Evolutionary conservation across 2,797 vertebrate species (phyloP).

Genomic region (Mormyrus proboscirostris): DNA sequence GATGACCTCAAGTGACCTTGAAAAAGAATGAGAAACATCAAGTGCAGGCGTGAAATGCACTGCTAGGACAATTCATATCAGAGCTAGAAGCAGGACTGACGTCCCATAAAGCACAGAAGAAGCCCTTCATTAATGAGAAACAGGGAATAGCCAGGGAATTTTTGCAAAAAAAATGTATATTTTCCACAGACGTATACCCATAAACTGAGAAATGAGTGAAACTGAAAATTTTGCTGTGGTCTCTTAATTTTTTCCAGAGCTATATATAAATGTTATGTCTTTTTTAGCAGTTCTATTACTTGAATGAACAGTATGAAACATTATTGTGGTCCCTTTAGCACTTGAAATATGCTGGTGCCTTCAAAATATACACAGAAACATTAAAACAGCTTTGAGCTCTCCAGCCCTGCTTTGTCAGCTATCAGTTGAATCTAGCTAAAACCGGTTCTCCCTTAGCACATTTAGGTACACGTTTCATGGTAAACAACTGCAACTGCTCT

Average conservation of each 20-base stretch:
- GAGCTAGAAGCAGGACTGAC: neutral
- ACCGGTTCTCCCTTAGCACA: neutral
- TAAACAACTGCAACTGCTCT: conserved; percentile 25
- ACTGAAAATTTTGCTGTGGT: neutral
- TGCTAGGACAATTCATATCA: neutral
- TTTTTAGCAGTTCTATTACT: neutral
- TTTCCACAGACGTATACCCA: neutral
- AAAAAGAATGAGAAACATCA: neutral
- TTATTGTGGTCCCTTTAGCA: neutral
- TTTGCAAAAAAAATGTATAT: neutral
- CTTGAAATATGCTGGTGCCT: neutral
- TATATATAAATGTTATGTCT: neutral
- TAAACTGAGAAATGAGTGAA: neutral
- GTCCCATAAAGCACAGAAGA: neutral
- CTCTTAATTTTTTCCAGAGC: neutral
- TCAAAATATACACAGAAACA: neutral
- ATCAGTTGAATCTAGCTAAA: neutral
- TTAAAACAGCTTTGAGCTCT: neutral
- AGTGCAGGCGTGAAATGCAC: neutral
- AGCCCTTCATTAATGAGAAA: neutral
- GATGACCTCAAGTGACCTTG: neutral
- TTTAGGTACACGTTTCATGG: conserved; percentile 2
- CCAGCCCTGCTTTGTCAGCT: neutral
- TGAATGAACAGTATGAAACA: neutral
- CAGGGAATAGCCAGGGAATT: neutral